phyloP scores from a whole-genome alignment of 2,113 vertebrate species.

The Oplegnathus fasciatus region DNA sequence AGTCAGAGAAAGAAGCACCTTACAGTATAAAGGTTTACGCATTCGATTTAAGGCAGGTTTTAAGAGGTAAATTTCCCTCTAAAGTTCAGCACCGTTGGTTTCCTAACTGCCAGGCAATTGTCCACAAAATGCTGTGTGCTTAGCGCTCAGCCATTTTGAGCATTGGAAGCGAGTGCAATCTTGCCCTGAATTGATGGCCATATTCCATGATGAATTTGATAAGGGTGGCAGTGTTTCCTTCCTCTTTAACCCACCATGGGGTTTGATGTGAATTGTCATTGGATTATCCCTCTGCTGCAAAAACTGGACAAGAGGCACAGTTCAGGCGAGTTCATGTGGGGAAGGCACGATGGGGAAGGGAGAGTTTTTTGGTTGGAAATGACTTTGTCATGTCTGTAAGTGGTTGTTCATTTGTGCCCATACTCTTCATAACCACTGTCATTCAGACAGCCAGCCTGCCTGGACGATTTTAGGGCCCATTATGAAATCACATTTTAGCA shows the following conservation, averaged over 20 bases:
- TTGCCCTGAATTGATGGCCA: slow-evolving; percentile 16
- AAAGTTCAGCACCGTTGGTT: slow-evolving; percentile 15
- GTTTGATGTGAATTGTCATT: slow-evolving; percentile 30
- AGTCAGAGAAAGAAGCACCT: background rate
- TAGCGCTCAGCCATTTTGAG: slow-evolving; percentile 17
- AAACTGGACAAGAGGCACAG: background rate
- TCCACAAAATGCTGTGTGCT: slow-evolving; percentile 14
- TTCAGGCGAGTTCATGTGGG: slow-evolving; percentile 4
- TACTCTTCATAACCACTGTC: background rate
- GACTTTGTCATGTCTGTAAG: background rate
- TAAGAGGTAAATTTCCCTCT: slow-evolving; percentile 3
- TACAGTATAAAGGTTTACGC: background rate
- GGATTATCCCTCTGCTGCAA: slow-evolving; percentile 8
- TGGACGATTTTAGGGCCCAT: background rate
- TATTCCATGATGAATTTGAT: slow-evolving; percentile 41
- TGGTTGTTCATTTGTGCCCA: background rate
- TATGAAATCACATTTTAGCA: background rate
- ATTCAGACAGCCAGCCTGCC: slow-evolving; percentile 3
- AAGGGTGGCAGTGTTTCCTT: background rate
- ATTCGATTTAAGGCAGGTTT: slow-evolving; percentile 1
- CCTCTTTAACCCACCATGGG: slow-evolving; percentile 27
- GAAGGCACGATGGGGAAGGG: background rate
- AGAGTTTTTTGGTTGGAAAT: slow-evolving; percentile 5
- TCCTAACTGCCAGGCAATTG: slow-evolving; percentile 29
- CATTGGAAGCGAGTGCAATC: slow-evolving; percentile 21